These are phyloP conservation scores for Mycalesis mineus DNA, from an alignment of 2,888 invertebrate genomes.

Conservation along the genomic window DNA sequence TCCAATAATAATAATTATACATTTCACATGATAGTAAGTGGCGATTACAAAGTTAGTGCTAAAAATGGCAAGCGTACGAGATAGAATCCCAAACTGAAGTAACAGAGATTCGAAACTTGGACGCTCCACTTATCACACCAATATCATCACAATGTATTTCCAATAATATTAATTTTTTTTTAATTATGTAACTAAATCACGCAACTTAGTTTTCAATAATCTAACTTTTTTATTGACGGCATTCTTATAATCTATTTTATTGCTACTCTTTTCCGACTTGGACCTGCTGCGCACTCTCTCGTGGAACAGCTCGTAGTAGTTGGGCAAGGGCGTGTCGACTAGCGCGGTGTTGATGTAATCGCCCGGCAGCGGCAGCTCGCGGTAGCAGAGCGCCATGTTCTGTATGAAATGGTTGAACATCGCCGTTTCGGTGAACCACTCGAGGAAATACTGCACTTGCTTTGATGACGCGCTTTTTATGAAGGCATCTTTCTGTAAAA, in stretches of 20 bases:
- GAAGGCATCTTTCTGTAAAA: constrained; percentile 83
- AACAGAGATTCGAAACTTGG: too few species aligned
- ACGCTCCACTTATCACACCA: background rate
- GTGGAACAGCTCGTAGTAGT: constrained; percentile 66
- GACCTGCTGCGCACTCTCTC: constrained; percentile 46
- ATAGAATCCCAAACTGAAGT: too few species aligned
- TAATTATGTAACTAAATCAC: constrained; percentile 58
- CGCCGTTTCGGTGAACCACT: constrained; percentile 92
- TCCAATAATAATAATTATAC: too few species aligned
- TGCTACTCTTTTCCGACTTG: constrained; percentile 38
- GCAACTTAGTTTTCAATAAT: constrained; percentile 59
- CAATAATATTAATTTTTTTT: background rate
- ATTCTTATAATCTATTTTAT: constrained; percentile 59
- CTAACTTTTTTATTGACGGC: constrained; percentile 66
- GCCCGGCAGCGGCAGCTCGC: constrained; percentile 29
- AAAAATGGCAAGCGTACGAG: too few species aligned
- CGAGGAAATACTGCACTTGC: constrained; percentile 84
- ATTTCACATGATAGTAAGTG: too few species aligned
- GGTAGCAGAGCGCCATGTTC: constrained; percentile 55
- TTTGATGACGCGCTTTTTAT: constrained; percentile 81
- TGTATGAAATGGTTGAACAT: constrained; percentile 89
- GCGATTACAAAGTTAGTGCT: too few species aligned
- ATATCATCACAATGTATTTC: background rate
- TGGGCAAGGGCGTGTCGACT: constrained; percentile 63
- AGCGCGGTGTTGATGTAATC: constrained; percentile 32